Base-by-base conservation (phyloP, 2,797 vertebrate species). In the Urosaurus nigricauda region DNA sequence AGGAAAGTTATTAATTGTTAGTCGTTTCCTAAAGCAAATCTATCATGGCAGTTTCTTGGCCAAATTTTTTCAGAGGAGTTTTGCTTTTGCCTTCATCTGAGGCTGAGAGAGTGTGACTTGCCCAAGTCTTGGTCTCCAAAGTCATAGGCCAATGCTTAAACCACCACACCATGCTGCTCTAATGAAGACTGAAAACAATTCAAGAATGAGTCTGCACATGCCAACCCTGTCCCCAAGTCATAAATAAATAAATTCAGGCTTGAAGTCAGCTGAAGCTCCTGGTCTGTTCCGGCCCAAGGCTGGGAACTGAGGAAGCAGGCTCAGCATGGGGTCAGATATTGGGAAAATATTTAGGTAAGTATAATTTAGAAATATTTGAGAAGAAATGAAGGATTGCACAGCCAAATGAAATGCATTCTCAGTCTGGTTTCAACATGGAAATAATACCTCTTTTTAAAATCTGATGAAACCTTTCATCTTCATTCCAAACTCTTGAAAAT, bases 371-470 rank as follows among this genome's bases (percentile, higher is more conserved):
- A 78, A 65, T 71, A 68, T 53, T n/a, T 53, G 14, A 8, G 29
- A 79, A 14, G 8, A 24, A 70, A 40, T 21, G n/a, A 51, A 77
- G 60, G 12, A 79, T 29, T 29, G 47, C n/a, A 58, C 16, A 35
- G 51, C 26, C 11, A 40, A 16, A 21, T 56, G n/a, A 79, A 70
- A 79, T 56, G 2, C 4, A 12, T 4, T 21, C 4, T 6, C 35
- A 37, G 13, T 35, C 2, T 40, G 14, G 5, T 71, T 51, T 70
- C 37, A 2, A 71, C 1, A 79, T 63, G 14, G 51, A 17, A 87
- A 82, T 83, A 83, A 75, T 14, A 43, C 19, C n/a, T 32, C n/a
- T 32, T 19, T 74, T 73, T 87, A 56, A 87, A 82, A 43, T 87
- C 53, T 81, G 40, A 3, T 35, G 17, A 60, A 81, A 24, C 32